Base-by-base conservation (phyloP, 1,140 invertebrate species). In the Helicoverpa zea region DNA sequence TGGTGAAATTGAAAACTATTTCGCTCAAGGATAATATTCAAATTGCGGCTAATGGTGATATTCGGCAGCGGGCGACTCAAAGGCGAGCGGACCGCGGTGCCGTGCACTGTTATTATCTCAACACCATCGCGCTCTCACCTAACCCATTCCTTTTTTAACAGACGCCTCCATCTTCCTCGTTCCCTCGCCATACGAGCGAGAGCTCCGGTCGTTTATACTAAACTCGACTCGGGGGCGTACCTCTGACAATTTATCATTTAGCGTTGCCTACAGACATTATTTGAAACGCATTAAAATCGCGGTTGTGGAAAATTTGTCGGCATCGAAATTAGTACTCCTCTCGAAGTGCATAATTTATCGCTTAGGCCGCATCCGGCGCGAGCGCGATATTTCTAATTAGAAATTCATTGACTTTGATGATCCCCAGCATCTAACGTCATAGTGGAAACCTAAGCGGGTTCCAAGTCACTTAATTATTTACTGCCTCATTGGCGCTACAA, bases 231-330 rank as follows among this genome's bases (percentile, higher is more conserved):
- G 85, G 88, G 89, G 93, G 93, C 93, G 93, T 94, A 90, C 88
- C 92, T 86, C 85, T 84, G 87, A 91, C 92, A 92, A 94, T 94
- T 94, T 93, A 94, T 94, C 92, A 94, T 94, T 94, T 94, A 94
- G 83, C 88, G 90, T 94, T 90, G 92, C 93, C 93, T 93, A 92
- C 93, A 92, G 93, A 94, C 91, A 94, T 94, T 94, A 94, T 94
- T 94, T 94, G 93, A 92, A 94, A 94, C 92, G 90, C 91, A 94
- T 94, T 92, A 94, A 94, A 94, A 92, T 92, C 89, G 92, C 91
- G 89, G 85, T 90, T 90, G 90, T 94, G 88, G 88, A 92, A 94
- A 94, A 93, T 94, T 94, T 93, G 92, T 93, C 92, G 92, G 92
- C 92, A 93, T 92, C 92, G 89, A 94, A 93, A 94, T 94, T 93